These are phyloP conservation scores for Saccostrea glomerata DNA, from an alignment of 1,140 invertebrate genomes.

Conservation along the genomic window DNA sequence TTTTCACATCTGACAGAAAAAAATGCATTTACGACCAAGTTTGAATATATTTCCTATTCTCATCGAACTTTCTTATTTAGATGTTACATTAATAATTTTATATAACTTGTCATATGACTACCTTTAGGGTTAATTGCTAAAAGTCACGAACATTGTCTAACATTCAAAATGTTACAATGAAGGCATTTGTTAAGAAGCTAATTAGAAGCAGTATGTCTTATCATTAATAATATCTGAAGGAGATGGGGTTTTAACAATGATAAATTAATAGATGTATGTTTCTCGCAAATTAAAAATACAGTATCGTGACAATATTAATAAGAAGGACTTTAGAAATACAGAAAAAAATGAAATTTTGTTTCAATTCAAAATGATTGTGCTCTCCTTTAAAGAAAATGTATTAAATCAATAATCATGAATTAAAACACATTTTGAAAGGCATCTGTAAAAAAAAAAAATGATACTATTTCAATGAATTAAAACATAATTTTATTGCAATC, in stretches of 20 bases:
- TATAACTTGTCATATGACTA: not conserved
- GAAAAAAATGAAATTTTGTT: not conserved
- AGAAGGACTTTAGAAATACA: not conserved
- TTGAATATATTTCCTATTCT: no score
- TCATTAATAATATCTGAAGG: not conserved
- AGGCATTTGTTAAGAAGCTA: not conserved
- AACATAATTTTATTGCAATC: not conserved
- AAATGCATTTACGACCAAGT: no score
- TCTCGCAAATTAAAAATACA: not conserved
- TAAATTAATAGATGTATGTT: not conserved
- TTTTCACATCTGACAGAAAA: no score
- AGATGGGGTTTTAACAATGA: slow-evolving; percentile 3
- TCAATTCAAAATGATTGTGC: not conserved
- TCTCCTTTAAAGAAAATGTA: not conserved
- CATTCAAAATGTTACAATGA: not conserved
- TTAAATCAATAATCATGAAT: not conserved
- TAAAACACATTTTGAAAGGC: not conserved
- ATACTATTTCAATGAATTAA: not conserved
- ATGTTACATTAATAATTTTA: not conserved
- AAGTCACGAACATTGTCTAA: not conserved
- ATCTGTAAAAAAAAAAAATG: not conserved
- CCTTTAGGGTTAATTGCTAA: not conserved
- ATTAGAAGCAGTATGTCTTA: not conserved
- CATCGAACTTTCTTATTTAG: not conserved
- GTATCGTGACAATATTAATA: slow-evolving; percentile 15